Percentiles rank a stretch among this genome's conserved stretches.
These are phyloP conservation scores for Gibbula magus DNA, from an alignment of 2,888 invertebrate species.

Conservation along the genomic window DNA sequence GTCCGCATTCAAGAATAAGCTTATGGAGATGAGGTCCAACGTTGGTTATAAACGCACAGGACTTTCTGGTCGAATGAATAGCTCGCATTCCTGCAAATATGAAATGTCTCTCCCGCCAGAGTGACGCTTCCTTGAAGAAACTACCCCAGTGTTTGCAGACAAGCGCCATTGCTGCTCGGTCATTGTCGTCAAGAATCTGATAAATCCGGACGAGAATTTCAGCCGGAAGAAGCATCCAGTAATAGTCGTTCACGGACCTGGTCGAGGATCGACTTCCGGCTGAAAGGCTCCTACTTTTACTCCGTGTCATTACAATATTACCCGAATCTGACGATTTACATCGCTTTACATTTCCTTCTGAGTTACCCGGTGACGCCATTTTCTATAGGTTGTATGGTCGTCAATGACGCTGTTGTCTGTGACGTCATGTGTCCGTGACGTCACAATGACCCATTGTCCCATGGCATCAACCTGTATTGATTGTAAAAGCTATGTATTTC, in stretches of 20 bases:
- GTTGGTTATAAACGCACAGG: background rate
- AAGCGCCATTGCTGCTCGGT: slow-evolving; percentile 46
- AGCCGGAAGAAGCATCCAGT: slow-evolving; percentile 53
- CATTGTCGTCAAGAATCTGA: slow-evolving; percentile 44
- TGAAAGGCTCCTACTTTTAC: background rate
- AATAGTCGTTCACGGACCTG: background rate
- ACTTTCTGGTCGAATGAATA: background rate
- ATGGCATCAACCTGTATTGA: too few relatives aligned
- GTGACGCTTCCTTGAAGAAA: slow-evolving; percentile 45
- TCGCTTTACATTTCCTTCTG: background rate
- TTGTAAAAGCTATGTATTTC: too few relatives aligned
- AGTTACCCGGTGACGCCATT: background rate
- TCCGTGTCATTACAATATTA: background rate
- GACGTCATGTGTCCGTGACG: too few relatives aligned
- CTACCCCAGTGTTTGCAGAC: slow-evolving; percentile 57
- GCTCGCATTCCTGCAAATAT: slow-evolving; percentile 22
- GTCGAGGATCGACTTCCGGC: background rate
- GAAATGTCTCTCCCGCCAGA: slow-evolving; percentile 53
- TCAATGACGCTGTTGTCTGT: too few relatives aligned
- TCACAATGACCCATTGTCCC: too few relatives aligned
- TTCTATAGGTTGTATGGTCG: too few relatives aligned
- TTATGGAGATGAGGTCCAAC: slow-evolving; percentile 10
- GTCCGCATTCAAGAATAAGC: slow-evolving; percentile 21
- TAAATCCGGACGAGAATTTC: slow-evolving; percentile 54
- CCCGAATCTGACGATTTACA: background rate